Percentiles rank a stretch among this genome's conserved stretches.
phyloP scores from a whole-genome alignment of 2,113 vertebrate species.

The Zapornia atra region DNA sequence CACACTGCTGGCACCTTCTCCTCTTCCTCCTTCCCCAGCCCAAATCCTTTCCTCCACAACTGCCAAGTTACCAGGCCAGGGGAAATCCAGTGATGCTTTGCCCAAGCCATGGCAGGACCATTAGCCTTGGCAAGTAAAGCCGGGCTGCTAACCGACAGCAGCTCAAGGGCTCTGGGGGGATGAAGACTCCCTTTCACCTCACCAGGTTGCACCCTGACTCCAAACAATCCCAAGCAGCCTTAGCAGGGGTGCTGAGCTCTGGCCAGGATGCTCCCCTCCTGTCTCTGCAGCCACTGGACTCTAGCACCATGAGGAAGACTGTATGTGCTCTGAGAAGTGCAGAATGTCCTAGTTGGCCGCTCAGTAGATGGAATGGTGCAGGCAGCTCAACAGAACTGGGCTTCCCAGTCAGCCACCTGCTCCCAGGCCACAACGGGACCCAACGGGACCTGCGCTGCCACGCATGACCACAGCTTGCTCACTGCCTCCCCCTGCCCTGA shows the following conservation, averaged over 20 bases:
- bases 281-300: neutral
- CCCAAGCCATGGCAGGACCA: neutral
- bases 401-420: neutral
- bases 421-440: neutral
- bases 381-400: neutral
- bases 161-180: neutral
- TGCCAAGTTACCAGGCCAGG: neutral
- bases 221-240: neutral
- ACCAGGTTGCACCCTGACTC: neutral
- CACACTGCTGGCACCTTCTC: neutral
- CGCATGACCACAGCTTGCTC: neutral
- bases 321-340: neutral
- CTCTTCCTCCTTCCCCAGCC: neutral
- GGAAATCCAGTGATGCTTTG: neutral
- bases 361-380: neutral
- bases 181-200: neutral
- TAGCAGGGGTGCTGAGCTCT: neutral
- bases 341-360: neutral
- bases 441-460: neutral
- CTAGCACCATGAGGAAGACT: neutral
- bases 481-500: neutral
- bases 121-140: neutral
- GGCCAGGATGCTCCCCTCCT: neutral
- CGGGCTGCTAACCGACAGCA: neutral
- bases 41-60: neutral